Base-by-base conservation (phyloP, 2,888 invertebrate genomes). In the Lasiommata megera region DNA sequence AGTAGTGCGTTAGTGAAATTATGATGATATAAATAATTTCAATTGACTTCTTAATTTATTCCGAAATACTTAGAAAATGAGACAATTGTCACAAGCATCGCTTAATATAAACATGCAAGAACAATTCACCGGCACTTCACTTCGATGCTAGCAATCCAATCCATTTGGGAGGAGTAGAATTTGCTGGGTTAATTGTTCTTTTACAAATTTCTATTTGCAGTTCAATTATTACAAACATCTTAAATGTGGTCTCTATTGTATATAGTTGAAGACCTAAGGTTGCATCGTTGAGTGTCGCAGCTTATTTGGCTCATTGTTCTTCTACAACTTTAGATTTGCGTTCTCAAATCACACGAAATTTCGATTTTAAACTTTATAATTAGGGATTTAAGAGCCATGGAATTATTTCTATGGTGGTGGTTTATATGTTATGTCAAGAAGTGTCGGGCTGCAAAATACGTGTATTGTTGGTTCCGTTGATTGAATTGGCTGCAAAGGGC, bases 111-210 rank as follows among this genome's bases (percentile, higher is more conserved):
- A 66, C 63, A 61, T 60, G 64, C 67, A 74, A 76, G 77, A 79
- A 79, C 79, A 81, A 79, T 80, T 67, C 66, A 60, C 64, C 61
- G 70, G 73, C 70, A 77, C 78, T 76, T 66, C 70, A 77, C 78
- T 76, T 66, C 72, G 75, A 79, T 81, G 74, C 73, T 78, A 80
- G 76, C 85, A 80, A 84, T 80, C 86, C 85, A 86, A 87, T 88
- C 87, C 88, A 88, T 88, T 88, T 87, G 83, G 82, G 80, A 79
- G 76, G 78, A 78, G 73, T 79, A 74, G 75, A 76, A 80, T 80
- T 79, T 77, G 77, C 74, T 70, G 76, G 75, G 81, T 87, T 87
- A 86, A 87, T 87, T 87, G 85, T 84, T 72, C 62, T 63, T 70
- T 63, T 62, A 71, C 82, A 58, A 75, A 38, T 34, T 65, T 66